These are phyloP conservation scores for Tetrao urogallus DNA, from an alignment of 2,113 vertebrate genomes.

Conservation along the genomic window DNA sequence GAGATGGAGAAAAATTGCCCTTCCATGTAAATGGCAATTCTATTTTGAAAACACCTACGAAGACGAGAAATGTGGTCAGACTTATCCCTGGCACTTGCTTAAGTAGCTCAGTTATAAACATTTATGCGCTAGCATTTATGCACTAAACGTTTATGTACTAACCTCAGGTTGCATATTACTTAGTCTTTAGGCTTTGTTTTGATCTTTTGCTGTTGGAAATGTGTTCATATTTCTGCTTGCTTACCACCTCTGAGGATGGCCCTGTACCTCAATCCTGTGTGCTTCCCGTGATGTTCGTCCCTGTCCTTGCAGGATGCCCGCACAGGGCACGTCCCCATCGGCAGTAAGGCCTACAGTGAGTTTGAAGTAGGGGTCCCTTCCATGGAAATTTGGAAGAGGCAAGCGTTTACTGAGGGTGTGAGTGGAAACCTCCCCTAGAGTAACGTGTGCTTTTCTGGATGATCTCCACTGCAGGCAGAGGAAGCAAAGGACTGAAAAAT, in stretches of 20 bases:
- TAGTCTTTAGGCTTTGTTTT: background rate
- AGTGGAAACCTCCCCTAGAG: background rate
- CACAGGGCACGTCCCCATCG: accelerated
- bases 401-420: accelerated
- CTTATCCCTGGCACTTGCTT: background rate
- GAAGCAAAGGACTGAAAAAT: background rate
- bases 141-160: background rate
- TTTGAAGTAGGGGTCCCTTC: background rate
- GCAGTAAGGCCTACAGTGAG: background rate
- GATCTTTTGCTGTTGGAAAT: background rate
- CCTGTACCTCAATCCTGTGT: accelerated
- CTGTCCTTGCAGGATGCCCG: background rate
- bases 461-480: background rate
- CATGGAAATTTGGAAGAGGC: background rate
- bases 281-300: background rate
- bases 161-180: background rate
- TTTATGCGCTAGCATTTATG: background rate
- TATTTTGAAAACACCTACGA: background rate
- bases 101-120: background rate
- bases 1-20: background rate
- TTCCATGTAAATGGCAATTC: background rate
- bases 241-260: background rate
- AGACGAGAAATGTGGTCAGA: background rate
- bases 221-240: background rate
- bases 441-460: background rate